Conservation (phyloP, 2,888 invertebrate genomes). For the Pinctada fucata region DNA sequence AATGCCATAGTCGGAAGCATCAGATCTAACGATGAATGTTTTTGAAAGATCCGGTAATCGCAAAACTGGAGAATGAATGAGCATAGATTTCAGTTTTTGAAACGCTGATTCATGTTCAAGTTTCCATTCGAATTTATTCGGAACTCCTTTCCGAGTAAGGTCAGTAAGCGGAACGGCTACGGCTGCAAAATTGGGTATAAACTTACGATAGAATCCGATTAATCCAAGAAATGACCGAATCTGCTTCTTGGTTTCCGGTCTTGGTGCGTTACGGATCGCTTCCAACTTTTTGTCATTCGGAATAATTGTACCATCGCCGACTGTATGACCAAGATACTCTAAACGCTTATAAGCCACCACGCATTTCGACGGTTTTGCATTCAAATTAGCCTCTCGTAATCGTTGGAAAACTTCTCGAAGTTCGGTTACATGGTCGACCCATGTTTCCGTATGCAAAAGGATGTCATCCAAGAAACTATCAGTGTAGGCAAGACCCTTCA, state of each 20-base stretch:
- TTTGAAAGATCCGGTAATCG: conserved; percentile 44
- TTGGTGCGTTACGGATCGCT: conserved; percentile 21
- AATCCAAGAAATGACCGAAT: conserved; percentile 14
- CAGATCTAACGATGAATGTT: conserved; percentile 48
- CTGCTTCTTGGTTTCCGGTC: conserved; percentile 20
- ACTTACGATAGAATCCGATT: conserved; percentile 10
- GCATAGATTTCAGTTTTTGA: conserved; percentile 26
- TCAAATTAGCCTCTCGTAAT: conserved; percentile 21
- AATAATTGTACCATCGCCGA: conserved; percentile 23
- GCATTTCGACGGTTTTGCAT: conserved; percentile 38
- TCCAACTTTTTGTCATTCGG: conserved; percentile 19
- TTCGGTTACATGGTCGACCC: conserved; percentile 29
- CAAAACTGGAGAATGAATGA: conserved; percentile 42
- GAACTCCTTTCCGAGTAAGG: conserved; percentile 43
- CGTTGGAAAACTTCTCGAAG: conserved; percentile 29
- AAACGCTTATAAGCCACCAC: conserved; percentile 12
- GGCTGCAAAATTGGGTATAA: conserved; percentile 17
- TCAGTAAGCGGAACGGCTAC: conserved; percentile 36
- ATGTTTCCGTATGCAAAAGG: conserved; percentile 29
- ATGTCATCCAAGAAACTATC: conserved; percentile 44
- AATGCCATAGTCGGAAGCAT: conserved; percentile 57
- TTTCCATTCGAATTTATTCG: conserved; percentile 46
- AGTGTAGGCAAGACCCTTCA: conserved; percentile 22
- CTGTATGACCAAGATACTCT: conserved; percentile 30
- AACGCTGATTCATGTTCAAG: conserved; percentile 33